phyloP scores from a whole-genome alignment of 2,113 vertebrate genomes.

The Coreoperca whiteheadi region DNA sequence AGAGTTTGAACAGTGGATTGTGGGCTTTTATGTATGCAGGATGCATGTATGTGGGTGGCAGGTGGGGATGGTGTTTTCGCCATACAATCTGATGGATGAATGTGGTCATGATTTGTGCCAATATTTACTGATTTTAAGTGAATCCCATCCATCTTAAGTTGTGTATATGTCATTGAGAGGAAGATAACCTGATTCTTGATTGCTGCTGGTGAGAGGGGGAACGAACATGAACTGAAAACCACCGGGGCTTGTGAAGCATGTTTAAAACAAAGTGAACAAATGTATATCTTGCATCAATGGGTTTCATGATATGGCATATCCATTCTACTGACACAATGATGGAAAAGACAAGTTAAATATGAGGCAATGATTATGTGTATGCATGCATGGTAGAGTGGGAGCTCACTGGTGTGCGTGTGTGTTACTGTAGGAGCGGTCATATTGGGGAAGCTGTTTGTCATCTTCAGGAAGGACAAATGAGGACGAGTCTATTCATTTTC shows the following conservation, averaged over 20 bases:
- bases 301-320: constrained; percentile 38
- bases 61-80: constrained; percentile 9
- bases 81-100: constrained; percentile 43
- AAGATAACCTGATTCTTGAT: constrained; percentile 25
- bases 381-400: constrained; percentile 41
- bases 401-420: constrained; percentile 14
- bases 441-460: not conserved
- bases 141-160: constrained; percentile 26
- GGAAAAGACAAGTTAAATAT: constrained; percentile 20
- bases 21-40: constrained; percentile 33
- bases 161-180: constrained; percentile 26
- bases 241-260: constrained; percentile 20
- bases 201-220: constrained; percentile 25
- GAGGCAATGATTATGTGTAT: constrained; percentile 23
- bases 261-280: constrained; percentile 43
- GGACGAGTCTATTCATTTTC: constrained; percentile 11
- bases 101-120: constrained; percentile 8
- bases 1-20: constrained; percentile 39
- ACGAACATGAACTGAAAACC: constrained; percentile 18
- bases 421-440: constrained; percentile 6
- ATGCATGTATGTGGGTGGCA: constrained; percentile 28
- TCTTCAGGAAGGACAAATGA: constrained; percentile 20
- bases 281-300: constrained; percentile 24
- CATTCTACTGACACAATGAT: constrained; percentile 45
- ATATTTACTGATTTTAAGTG: constrained; percentile 30